Evolutionary conservation across 2,797 vertebrate genomes (phyloP), one percentile per base, ranked within the genome.

Genomic region (Brachyrhaphis roseni): DNA sequence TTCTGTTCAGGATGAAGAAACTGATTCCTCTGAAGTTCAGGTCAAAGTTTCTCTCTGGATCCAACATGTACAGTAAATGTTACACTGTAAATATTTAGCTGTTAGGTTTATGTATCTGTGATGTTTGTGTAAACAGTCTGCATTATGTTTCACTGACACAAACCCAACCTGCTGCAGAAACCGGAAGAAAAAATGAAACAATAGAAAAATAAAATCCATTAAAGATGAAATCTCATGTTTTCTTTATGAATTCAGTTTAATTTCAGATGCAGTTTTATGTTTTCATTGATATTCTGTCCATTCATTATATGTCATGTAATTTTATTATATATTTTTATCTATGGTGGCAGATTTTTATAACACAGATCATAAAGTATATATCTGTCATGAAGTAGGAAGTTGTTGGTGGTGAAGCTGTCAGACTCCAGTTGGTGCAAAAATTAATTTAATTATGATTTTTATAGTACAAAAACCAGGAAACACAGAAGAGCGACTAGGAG

Each of bases 111-210:
- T 13, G 39, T 43, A n/a, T 70, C n/a, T 68, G 62, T 41, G 66
- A 70, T 70, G 66, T 70, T 70, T 70, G 12, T 23, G 64, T 68
- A 41, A 39, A 39, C 59, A 18, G 64, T 70, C 41, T 70, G 26
- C 23, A 43, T 68, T 26, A 68, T 26, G 39, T 68, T 70, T 70
- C 66, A 13, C 20, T 41, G 36, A 41, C 62, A 26, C 64, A 68
- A 68, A 70, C 41, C 66, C 11, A 23, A 70, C 5, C 20, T 70
- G 66, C 23, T 43, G 12, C 66, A n/a, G 66, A 43, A n/a, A 68
- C 39, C 36, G 34, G 3, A 20, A 66, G 62, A 23, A 68, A 15
- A 8, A 43, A 18, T 20, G 12, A 68, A 68, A 39, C 34, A 0
- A 8, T 64, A 36, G 36, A 66, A 68, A 39, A 68, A 70, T 70